Base-by-base conservation (phyloP, 2,888 invertebrate genomes). In the Rhagophthalmus giganteus region DNA sequence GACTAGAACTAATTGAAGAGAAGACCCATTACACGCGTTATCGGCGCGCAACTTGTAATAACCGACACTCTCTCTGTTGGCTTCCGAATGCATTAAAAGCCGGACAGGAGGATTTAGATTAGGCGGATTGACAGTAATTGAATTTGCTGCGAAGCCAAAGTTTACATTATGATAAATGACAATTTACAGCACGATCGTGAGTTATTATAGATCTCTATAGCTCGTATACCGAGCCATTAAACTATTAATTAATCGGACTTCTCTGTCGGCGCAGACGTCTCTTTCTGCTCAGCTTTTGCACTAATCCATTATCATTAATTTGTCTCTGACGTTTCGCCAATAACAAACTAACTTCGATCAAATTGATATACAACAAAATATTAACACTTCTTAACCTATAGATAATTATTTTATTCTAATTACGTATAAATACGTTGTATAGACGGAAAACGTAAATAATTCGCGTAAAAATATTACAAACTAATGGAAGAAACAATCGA, bases 121-220 rank as follows among this genome's bases (percentile, higher is more conserved):
- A 61, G 60, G 62, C 59, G 61, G 68, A 69, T 68, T 68, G 69
- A 66, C 67, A 68, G 69, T 72, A 72, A 72, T 73, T 72, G 71
- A 72, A 72, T 73, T 71, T 71, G 70, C 65, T 64, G 67, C 66
- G 60, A 68, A 72, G 68, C 70, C 69, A 67, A 71, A 71, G 69
- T 72, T 70, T 70, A 69, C 69, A 71, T 71, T 71, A 70, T 71
- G 72, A 72, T 72, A 71, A 71, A 72, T 72, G 71, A 70, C 69
- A 70, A 70, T 71, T 71, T 70, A 65, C 68, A 67, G 65, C 66
- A 55, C 67, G 70, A 68, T 69, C 64, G 69, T 71, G 67, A 72
- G 69, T 71, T 71, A 71, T 71, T 68, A 52, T 47, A 66, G 68
- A 66, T 70, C 67, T 68, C 65, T 67, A 65, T 67, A 66, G 66